A percentile compares a stretch with the other conserved stretches of the same genome.
phyloP scores from a whole-genome alignment of 2,888 invertebrate genomes.

The Muscina levida region DNA sequence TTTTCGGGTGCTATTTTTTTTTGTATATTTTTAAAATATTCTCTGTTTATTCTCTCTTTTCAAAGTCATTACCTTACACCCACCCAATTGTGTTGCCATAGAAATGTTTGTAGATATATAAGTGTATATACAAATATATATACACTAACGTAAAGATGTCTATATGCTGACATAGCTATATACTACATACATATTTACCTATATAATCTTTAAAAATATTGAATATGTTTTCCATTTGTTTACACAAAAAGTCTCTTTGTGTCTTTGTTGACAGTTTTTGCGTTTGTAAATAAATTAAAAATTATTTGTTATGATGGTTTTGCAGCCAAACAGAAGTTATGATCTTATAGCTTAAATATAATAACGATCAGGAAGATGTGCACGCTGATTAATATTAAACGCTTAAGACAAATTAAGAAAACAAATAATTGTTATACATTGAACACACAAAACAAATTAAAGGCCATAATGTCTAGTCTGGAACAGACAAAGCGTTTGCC shows the following conservation, averaged over 20 bases:
- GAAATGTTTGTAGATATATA: not conserved
- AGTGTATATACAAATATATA: not conserved
- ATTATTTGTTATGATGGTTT: not conserved
- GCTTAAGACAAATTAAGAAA: not conserved
- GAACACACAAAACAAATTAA: too few species aligned
- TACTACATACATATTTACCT: too few species aligned
- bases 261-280: not conserved
- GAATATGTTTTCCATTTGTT: conserved; percentile 1
- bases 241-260: conserved; percentile 11
- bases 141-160: not conserved
- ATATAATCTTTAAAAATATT: conserved; percentile 4
- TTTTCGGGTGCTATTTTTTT: not conserved
- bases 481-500: too few species aligned
- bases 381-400: not conserved
- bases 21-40: conserved; percentile 47
- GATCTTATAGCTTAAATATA: not conserved
- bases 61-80: conserved; percentile 65
- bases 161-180: not conserved
- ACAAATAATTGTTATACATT: too few species aligned
- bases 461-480: too few species aligned
- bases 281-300: not conserved
- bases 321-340: not conserved
- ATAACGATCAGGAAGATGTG: not conserved
- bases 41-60: conserved; percentile 54
- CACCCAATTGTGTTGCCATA: conserved; percentile 39